These are phyloP conservation scores for Ceratotherium simum DNA, from an alignment of 2,113 vertebrate genomes.

Conservation along the genomic window DNA sequence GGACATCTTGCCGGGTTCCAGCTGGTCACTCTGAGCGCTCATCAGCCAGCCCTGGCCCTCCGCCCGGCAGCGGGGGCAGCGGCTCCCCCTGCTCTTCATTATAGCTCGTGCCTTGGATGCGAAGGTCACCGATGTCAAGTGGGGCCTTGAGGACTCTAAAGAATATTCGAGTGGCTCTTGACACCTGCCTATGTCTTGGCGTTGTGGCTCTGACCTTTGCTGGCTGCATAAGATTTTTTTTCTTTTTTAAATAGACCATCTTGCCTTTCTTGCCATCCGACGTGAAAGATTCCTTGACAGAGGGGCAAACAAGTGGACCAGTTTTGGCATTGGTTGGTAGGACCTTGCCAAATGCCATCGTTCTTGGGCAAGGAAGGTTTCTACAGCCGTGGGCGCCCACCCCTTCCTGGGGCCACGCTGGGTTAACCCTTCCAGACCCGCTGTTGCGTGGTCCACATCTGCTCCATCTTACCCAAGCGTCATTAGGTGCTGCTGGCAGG, in stretches of 20 bases:
- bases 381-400: not conserved
- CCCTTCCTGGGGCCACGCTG: not conserved
- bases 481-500: not conserved
- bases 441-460: accelerated
- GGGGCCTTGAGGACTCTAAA: conserved; percentile 25
- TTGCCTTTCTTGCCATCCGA: not conserved
- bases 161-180: conserved; percentile 67
- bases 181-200: not conserved
- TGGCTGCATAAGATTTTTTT: too few species aligned
- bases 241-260: not conserved
- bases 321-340: not conserved
- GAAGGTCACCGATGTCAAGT: conserved; percentile 72
- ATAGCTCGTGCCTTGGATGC: not conserved
- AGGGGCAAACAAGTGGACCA: not conserved
- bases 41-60: not conserved
- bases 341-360: not conserved
- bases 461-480: not conserved
- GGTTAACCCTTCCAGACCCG: not conserved
- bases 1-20: not conserved
- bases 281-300: not conserved
- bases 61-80: not conserved
- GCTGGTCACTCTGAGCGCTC: not conserved
- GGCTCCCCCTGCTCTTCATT: not conserved
- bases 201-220: not conserved
- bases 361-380: not conserved